Percentiles rank a stretch among this genome's conserved stretches.
Conservation (phyloP, 1,140 invertebrate species). For the Trypoxylus dichotomus region DNA sequence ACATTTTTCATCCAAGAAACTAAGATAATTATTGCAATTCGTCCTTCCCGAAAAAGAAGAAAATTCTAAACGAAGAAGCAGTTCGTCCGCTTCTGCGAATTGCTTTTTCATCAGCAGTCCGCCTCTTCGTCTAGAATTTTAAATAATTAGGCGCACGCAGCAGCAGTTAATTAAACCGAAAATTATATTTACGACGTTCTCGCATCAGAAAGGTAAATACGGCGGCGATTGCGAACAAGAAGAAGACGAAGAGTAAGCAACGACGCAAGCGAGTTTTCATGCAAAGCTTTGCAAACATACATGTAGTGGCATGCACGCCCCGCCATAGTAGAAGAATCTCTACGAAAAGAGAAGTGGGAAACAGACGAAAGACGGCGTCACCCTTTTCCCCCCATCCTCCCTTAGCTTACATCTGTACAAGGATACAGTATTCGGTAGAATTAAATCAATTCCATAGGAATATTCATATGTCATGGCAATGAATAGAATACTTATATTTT, state of each 20-base stretch:
- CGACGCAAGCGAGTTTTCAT: not conserved
- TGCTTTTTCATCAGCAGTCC: not conserved
- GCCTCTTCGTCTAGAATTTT: slow-evolving; percentile 1
- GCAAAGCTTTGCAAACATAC: not conserved
- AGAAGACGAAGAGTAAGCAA: not conserved
- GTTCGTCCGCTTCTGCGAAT: not conserved
- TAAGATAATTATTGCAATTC: not conserved
- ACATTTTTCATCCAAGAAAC: not conserved
- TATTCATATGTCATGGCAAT: too few species aligned
- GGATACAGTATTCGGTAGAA: too few species aligned
- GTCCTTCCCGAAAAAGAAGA: not conserved
- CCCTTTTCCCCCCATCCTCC: too few species aligned
- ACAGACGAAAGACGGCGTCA: too few species aligned
- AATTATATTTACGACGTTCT: slow-evolving; percentile 7
- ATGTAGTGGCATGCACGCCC: not conserved
- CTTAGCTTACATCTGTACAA: too few species aligned
- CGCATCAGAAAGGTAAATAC: not conserved
- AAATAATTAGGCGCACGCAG: slow-evolving; percentile 2
- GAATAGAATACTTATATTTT: too few species aligned
- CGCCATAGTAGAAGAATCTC: not conserved
- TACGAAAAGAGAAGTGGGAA: not conserved
- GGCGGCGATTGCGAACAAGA: not conserved
- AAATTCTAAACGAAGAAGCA: not conserved
- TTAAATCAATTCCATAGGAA: too few species aligned
- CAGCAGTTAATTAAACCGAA: slow-evolving; percentile 6